These are phyloP conservation scores for Conger conger DNA, from an alignment of 2,113 vertebrate species.

Conservation along the genomic window DNA sequence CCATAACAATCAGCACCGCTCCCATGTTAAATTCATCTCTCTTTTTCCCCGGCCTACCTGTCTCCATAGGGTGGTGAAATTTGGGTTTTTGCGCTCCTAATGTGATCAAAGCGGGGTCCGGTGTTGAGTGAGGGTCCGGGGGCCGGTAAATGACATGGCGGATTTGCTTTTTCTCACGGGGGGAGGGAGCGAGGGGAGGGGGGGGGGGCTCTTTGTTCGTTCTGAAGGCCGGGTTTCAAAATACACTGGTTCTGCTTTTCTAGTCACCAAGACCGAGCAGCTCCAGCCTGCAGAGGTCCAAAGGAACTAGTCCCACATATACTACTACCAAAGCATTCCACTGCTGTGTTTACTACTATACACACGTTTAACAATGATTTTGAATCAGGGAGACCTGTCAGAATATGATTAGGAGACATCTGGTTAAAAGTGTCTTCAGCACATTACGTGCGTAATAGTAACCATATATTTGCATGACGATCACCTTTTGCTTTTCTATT, in stretches of 20 bases:
- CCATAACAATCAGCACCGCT: neutral
- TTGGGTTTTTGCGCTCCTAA: neutral
- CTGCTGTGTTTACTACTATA: neutral
- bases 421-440: too few relatives aligned
- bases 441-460: too few relatives aligned
- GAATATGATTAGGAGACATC: too few relatives aligned
- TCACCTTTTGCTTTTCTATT: too few relatives aligned
- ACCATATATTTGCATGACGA: too few relatives aligned
- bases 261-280: neutral
- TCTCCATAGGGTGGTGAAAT: neutral
- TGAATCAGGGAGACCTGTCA: too few relatives aligned
- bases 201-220: neutral
- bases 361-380: too few relatives aligned
- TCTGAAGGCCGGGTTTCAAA: neutral
- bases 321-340: neutral
- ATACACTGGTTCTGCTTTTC: neutral
- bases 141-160: neutral
- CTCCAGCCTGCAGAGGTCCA: neutral
- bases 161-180: neutral
- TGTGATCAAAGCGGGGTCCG: neutral
- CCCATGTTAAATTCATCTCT: neutral
- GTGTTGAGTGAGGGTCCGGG: neutral
- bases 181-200: too few relatives aligned
- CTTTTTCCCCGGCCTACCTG: too few relatives aligned
- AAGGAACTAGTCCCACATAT: neutral